These are phyloP conservation scores for Anorthoa munda DNA, from an alignment of 2,888 invertebrate genomes.

Conservation along the genomic window DNA sequence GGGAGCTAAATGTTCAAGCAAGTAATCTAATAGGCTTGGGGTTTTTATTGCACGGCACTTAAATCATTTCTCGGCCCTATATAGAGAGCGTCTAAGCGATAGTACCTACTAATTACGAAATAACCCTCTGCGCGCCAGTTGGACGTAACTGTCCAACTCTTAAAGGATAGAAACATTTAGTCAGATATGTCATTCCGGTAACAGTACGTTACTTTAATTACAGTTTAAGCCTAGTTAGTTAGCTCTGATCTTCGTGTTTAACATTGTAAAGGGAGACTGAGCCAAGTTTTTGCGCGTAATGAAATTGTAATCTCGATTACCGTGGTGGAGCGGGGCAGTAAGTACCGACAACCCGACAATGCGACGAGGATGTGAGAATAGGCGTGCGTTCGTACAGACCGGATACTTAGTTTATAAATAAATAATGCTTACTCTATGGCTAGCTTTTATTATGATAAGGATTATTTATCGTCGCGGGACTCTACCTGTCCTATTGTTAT, in stretches of 20 bases:
- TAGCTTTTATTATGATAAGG: conserved; percentile 72
- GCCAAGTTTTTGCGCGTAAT: conserved; percentile 82
- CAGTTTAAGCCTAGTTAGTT: conserved; percentile 82
- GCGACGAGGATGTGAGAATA: conserved; percentile 71
- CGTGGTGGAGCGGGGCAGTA: conserved; percentile 62
- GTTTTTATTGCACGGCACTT: conserved; percentile 75
- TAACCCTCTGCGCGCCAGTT: conserved; percentile 73
- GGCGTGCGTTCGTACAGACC: conserved; percentile 67
- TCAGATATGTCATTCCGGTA: conserved; percentile 87
- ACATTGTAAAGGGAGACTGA: conserved; percentile 81
- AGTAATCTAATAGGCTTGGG: conserved; percentile 63
- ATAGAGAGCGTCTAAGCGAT: conserved; percentile 77
- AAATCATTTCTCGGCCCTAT: conserved; percentile 81
- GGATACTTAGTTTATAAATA: conserved; percentile 83
- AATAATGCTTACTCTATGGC: conserved; percentile 69
- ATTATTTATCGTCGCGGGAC: conserved; percentile 61
- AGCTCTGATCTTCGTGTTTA: conserved; percentile 82
- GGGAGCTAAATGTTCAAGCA: conserved; percentile 51
- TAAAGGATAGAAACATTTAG: conserved; percentile 89
- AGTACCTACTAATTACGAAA: conserved; percentile 84
- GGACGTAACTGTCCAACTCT: conserved; percentile 84
- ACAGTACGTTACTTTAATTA: conserved; percentile 87
- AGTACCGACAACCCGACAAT: conserved; percentile 55
- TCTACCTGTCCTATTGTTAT: conserved; percentile 62
- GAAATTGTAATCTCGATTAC: conserved; percentile 79